phyloP scores from a whole-genome alignment of 2,888 invertebrate species.

The Patella caerulea region DNA sequence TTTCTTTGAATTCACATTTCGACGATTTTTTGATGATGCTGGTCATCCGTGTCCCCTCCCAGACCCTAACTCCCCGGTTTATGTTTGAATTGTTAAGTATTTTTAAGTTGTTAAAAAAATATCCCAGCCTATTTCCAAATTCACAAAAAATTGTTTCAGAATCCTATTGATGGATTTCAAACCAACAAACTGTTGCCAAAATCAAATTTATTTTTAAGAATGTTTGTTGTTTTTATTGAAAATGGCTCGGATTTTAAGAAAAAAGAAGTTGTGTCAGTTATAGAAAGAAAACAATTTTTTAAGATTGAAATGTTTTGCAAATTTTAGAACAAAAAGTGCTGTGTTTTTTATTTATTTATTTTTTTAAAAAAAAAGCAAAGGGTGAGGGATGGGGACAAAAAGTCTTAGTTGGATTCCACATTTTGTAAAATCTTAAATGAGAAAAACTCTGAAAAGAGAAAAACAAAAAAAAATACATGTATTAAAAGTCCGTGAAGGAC shows the following conservation, averaged over 20 bases:
- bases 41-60: constrained; percentile 62
- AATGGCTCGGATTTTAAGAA: too few relatives aligned
- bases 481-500: not conserved
- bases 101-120: too few relatives aligned
- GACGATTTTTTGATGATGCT: constrained; percentile 90
- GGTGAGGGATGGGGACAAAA: not conserved
- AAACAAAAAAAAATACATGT: not conserved
- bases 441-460: not conserved
- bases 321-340: not conserved
- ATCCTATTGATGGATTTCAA: too few relatives aligned
- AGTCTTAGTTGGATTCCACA: constrained; percentile 6
- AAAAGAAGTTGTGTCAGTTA: too few relatives aligned
- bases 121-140: too few relatives aligned
- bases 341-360: not conserved
- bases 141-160: not conserved
- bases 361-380: not conserved
- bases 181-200: too few relatives aligned
- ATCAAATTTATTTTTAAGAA: too few relatives aligned
- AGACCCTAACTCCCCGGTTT: constrained; percentile 52
- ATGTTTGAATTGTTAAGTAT: constrained; percentile 41
- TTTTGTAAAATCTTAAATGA: not conserved
- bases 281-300: not conserved
- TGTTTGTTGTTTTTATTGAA: too few relatives aligned
- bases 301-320: not conserved
- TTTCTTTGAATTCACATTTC: constrained; percentile 99